phyloP scores from a whole-genome alignment of 2,888 invertebrate species.

The Drosophila emarginata region DNA sequence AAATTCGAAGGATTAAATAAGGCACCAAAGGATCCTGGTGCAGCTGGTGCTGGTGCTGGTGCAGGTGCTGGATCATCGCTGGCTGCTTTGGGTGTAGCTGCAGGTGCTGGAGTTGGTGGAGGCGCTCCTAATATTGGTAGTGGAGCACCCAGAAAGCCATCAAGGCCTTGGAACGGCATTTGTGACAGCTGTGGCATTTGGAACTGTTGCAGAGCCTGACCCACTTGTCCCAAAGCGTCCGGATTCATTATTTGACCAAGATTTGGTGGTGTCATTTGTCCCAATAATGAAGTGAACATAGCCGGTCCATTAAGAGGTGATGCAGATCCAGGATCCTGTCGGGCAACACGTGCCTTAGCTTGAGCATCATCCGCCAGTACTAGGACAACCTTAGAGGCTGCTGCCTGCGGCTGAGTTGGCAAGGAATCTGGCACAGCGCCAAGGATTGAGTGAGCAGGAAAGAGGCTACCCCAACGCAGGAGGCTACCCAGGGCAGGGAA shows the following conservation, averaged over 20 bases:
- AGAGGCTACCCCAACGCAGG: conserved; percentile 60
- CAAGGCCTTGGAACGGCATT: background rate
- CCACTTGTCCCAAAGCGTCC: conserved; percentile 20
- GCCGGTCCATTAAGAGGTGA: conserved; percentile 16
- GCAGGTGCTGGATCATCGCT: conserved; percentile 1
- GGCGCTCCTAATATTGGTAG: background rate
- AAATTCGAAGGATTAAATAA: conserved; percentile 27
- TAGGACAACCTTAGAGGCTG: conserved; percentile 73
- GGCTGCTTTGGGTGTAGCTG: conserved; percentile 6
- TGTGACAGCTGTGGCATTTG: background rate
- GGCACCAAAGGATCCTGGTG: background rate
- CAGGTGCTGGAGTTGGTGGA: conserved; percentile 16
- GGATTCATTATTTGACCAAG: conserved; percentile 17
- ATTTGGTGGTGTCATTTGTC: conserved; percentile 32
- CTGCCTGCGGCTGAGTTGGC: conserved; percentile 24
- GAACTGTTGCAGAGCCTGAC: conserved; percentile 25
- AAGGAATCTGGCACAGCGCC: conserved; percentile 50
- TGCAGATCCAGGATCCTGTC: conserved; percentile 44
- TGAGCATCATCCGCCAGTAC: conserved; percentile 74
- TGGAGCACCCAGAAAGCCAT: conserved; percentile 44
- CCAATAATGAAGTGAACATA: conserved; percentile 28
- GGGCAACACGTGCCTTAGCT: conserved; percentile 46
- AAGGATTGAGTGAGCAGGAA: conserved; percentile 54
- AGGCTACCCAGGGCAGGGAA: conserved; percentile 69
- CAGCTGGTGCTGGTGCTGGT: conserved; percentile 8